Evolutionary conservation across 2,888 invertebrate genomes (phyloP).

Genomic region (Cylindroiulus punctatus): DNA sequence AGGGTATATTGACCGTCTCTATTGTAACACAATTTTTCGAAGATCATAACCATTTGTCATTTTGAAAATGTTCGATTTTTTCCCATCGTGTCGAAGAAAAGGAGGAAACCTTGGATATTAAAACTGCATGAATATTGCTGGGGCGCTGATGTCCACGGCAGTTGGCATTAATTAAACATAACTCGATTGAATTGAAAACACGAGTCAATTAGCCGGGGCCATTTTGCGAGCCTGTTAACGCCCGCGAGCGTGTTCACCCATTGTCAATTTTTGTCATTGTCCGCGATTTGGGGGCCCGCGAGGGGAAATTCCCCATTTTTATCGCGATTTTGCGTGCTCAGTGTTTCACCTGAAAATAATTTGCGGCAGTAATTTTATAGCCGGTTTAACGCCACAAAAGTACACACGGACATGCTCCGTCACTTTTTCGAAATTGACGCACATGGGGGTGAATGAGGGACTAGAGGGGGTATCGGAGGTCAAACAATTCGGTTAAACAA

Average conservation of each 20-base stretch:
- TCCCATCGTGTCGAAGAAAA: too few species aligned
- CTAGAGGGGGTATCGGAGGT: background rate
- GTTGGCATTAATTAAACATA: constrained; percentile 4
- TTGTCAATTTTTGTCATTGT: background rate
- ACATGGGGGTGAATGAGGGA: background rate
- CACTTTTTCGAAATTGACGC: background rate
- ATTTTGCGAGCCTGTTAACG: background rate
- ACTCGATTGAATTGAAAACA: background rate
- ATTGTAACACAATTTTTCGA: too few species aligned
- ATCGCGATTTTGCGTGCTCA: background rate
- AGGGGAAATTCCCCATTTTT: background rate
- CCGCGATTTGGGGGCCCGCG: background rate
- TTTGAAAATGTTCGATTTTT: too few species aligned
- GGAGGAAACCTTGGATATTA: too few species aligned
- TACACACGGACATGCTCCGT: background rate
- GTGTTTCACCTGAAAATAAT: background rate
- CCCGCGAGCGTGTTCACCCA: background rate
- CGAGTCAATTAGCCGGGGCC: background rate
- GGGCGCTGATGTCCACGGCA: background rate
- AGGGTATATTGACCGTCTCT: too few species aligned
- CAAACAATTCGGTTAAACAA: too few species aligned
- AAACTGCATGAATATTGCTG: background rate
- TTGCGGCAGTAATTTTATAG: background rate
- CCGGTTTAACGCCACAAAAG: background rate
- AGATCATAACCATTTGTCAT: too few species aligned